Conservation (phyloP, 2,888 invertebrate genomes). For the Smittia aterrima region DNA sequence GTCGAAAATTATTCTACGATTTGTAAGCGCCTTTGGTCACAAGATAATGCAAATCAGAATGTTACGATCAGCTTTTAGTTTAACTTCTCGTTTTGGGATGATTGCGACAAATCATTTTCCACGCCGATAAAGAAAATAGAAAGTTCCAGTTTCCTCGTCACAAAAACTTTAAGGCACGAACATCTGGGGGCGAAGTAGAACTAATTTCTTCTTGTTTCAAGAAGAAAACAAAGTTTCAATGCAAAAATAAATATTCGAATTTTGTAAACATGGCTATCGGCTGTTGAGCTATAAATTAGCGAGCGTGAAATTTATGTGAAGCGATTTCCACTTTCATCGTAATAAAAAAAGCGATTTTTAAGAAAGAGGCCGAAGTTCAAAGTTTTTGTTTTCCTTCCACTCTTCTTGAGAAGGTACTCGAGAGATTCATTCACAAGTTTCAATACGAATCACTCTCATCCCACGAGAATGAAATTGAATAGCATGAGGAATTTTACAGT, state of each 20-base stretch:
- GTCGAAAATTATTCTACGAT: constrained; percentile 2
- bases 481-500: constrained; percentile 37
- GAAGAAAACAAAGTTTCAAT: not conserved
- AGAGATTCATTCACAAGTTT: constrained; percentile 11
- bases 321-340: not conserved
- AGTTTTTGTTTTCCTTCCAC: not conserved
- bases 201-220: not conserved
- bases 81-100: not conserved
- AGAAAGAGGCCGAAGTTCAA: not conserved
- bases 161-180: not conserved
- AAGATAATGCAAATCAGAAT: not conserved
- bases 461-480: constrained; percentile 12
- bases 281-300: not conserved
- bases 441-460: constrained; percentile 3
- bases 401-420: not conserved
- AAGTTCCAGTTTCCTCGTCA: not conserved
- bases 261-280: not conserved
- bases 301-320: not conserved
- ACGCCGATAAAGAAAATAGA: not conserved
- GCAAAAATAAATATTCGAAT: not conserved
- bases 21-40: not conserved
- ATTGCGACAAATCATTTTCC: not conserved
- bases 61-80: not conserved
- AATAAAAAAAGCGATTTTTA: too few species aligned
- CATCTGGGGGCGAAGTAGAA: not conserved